Evolutionary conservation across 2,113 vertebrate species (phyloP).

Genomic region (Psilopogon haemacephalus): DNA sequence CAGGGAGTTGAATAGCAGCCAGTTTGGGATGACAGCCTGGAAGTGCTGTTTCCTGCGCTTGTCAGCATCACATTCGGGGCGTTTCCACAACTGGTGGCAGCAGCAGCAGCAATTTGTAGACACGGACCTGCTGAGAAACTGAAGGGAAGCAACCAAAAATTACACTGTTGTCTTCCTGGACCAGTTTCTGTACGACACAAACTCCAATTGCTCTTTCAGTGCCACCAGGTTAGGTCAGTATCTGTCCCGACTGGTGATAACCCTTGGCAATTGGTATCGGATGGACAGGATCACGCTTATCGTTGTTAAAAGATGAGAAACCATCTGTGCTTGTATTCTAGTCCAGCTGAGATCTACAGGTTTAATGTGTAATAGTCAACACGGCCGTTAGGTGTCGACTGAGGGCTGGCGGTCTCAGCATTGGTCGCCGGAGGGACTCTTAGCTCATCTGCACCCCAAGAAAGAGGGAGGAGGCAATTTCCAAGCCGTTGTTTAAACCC

Average conservation of each 20-base stretch:
- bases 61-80: fast-evolving
- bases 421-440: not conserved
- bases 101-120: not conserved
- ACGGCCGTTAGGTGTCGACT: not conserved
- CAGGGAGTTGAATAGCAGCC: fast-evolving
- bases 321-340: fast-evolving
- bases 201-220: not conserved
- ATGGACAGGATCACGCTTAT: not conserved
- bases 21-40: fast-evolving
- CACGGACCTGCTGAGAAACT: not conserved
- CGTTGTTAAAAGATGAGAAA: not conserved
- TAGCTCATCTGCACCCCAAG: not conserved
- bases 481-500: not conserved
- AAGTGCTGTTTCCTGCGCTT: fast-evolving
- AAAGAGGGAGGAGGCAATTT: not conserved
- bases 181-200: not conserved
- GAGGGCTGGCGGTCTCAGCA: not conserved
- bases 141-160: not conserved
- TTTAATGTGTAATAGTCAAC: not conserved
- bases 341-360: not conserved
- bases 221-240: not conserved
- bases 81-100: not conserved
- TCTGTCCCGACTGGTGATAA: not conserved
- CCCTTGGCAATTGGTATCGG: not conserved
- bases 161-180: not conserved